Evolutionary conservation across 2,113 vertebrate species (phyloP).

Genomic region (Lates calcarifer): DNA sequence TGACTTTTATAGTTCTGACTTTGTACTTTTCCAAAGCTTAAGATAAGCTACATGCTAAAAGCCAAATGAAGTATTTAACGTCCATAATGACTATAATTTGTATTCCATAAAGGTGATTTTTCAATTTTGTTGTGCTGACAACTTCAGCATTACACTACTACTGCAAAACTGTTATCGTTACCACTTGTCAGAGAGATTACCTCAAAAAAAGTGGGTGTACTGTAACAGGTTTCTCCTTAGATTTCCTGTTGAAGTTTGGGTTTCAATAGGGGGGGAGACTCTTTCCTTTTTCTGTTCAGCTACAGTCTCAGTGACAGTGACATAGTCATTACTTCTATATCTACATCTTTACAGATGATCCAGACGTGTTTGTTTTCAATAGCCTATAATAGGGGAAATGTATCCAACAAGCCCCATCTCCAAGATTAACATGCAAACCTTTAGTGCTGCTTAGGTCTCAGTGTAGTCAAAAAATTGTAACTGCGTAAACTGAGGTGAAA

Average conservation of each 20-base stretch:
- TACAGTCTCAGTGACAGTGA: not conserved
- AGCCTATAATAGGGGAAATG: not conserved
- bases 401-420: too few relatives aligned
- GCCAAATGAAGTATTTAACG: not conserved
- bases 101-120: not conserved
- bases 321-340: not conserved
- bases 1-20: slow-evolving; percentile 35
- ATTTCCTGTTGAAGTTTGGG: not conserved
- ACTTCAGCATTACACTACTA: not conserved
- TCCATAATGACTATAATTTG: not conserved
- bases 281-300: not conserved
- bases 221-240: not conserved
- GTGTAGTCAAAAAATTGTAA: too few relatives aligned
- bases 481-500: too few relatives aligned
- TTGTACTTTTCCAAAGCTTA: slow-evolving; percentile 36
- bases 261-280: not conserved
- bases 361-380: not conserved
- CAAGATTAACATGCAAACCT: too few relatives aligned
- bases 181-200: not conserved
- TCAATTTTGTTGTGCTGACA: not conserved
- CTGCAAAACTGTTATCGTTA: not conserved
- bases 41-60: slow-evolving; percentile 10
- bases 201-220: not conserved
- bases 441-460: not conserved
- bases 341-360: slow-evolving; percentile 13